These are phyloP conservation scores for Spodoptera picta DNA, from an alignment of 2,888 invertebrate species.

Conservation along the genomic window DNA sequence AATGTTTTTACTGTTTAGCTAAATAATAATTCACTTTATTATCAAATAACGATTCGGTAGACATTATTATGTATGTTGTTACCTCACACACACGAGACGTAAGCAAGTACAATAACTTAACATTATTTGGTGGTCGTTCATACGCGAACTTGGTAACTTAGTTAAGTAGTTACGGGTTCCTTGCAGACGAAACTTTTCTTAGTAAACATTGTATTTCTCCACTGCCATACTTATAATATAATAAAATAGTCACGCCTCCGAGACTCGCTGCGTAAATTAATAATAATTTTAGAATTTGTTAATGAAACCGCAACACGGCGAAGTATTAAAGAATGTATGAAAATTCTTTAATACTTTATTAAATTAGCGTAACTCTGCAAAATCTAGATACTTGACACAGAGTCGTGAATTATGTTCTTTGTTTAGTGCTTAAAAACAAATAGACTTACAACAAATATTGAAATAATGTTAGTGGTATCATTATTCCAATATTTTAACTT, in stretches of 20 bases:
- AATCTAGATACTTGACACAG: too few relatives aligned
- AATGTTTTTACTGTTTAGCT: too few relatives aligned
- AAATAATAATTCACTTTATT: too few relatives aligned
- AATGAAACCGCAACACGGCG: constrained; percentile 2
- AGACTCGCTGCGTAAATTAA: constrained; percentile 3
- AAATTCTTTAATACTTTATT: too few relatives aligned
- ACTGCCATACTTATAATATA: constrained; percentile 12
- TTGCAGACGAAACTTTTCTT: constrained; percentile 55
- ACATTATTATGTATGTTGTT: constrained; percentile 39
- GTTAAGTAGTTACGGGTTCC: constrained; percentile 52
- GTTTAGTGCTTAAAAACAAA: too few relatives aligned
- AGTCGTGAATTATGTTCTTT: too few relatives aligned
- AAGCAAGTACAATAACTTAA: constrained; percentile 52
- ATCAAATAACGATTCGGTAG: not conserved
- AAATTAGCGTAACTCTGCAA: too few relatives aligned
- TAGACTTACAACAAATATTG: too few relatives aligned
- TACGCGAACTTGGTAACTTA: constrained; percentile 56
- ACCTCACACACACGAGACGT: constrained; percentile 33
- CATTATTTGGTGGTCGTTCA: constrained; percentile 51
- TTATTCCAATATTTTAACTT: too few relatives aligned
- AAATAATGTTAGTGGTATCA: too few relatives aligned
- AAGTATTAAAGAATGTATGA: too few relatives aligned
- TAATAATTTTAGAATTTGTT: constrained; percentile 11
- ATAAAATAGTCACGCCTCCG: constrained; percentile 9
- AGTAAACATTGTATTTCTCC: constrained; percentile 54